Percentiles rank a stretch among this genome's conserved stretches.
phyloP scores from a whole-genome alignment of 2,113 vertebrate genomes.

The Tyto alba region DNA sequence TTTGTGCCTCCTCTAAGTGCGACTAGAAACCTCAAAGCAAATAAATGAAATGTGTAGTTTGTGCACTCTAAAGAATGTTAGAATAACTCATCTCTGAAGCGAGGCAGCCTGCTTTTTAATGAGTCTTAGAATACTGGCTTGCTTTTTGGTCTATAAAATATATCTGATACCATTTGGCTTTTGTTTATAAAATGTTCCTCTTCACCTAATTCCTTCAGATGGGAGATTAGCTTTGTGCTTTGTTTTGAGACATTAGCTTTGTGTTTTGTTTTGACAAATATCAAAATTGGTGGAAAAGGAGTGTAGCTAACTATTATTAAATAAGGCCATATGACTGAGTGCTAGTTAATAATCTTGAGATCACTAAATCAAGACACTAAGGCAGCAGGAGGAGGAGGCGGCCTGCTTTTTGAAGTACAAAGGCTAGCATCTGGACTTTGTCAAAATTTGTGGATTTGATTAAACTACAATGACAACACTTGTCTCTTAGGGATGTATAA shows the following conservation, averaged over 20 bases:
- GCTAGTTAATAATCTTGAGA: background rate
- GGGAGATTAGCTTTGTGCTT: background rate
- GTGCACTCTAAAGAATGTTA: background rate
- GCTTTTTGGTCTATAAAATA: background rate
- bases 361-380: background rate
- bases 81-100: background rate
- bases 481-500: background rate
- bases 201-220: background rate
- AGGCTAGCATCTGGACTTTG: background rate
- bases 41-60: background rate
- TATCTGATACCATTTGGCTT: background rate
- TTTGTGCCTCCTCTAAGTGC: background rate
- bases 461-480: background rate
- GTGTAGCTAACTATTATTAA: background rate
- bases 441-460: background rate
- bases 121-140: background rate
- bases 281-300: background rate
- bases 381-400: background rate
- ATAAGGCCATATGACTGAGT: background rate
- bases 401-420: background rate
- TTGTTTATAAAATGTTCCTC: background rate
- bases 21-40: background rate
- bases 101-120: background rate
- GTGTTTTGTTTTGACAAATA: background rate
- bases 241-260: background rate